Conservation (phyloP, 2,888 invertebrate genomes). For the Monopis laevigella region DNA sequence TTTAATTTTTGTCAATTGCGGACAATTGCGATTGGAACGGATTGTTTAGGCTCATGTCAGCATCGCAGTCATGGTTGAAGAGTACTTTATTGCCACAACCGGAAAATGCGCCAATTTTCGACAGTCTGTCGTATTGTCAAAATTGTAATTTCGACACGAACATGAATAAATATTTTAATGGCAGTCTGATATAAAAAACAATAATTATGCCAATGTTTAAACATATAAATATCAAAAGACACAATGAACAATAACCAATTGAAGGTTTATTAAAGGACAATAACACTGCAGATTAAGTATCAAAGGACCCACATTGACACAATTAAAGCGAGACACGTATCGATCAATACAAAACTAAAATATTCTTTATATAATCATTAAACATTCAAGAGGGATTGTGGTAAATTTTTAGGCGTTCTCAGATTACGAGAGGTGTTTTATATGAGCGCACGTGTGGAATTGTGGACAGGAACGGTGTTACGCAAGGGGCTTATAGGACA, state of each 20-base stretch:
- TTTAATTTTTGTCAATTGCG: constrained; percentile 2
- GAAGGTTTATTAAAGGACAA: constrained; percentile 2
- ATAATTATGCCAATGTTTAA: neutral
- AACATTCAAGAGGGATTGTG: too few relatives aligned
- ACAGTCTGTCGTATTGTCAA: neutral
- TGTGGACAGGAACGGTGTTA: neutral
- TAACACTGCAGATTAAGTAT: too few relatives aligned
- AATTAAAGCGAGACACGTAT: too few relatives aligned
- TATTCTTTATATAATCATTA: too few relatives aligned
- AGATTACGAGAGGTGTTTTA: constrained; percentile 3
- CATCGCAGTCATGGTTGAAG: constrained; percentile 6
- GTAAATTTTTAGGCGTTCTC: constrained; percentile 4
- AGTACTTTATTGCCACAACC: constrained; percentile 1
- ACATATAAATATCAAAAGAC: neutral
- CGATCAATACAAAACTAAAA: neutral
- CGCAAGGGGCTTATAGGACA: neutral
- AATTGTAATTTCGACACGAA: neutral
- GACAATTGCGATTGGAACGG: constrained; percentile 8
- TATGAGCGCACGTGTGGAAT: constrained; percentile 4
- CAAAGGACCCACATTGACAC: constrained; percentile 8
- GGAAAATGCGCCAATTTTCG: too few relatives aligned
- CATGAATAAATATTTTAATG: neutral
- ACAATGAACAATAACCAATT: constrained; percentile 1
- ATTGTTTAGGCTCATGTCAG: constrained; percentile 9
- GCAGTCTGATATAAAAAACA: neutral